phyloP scores from a whole-genome alignment of 2,888 invertebrate species.

The Euzetes globulus region DNA sequence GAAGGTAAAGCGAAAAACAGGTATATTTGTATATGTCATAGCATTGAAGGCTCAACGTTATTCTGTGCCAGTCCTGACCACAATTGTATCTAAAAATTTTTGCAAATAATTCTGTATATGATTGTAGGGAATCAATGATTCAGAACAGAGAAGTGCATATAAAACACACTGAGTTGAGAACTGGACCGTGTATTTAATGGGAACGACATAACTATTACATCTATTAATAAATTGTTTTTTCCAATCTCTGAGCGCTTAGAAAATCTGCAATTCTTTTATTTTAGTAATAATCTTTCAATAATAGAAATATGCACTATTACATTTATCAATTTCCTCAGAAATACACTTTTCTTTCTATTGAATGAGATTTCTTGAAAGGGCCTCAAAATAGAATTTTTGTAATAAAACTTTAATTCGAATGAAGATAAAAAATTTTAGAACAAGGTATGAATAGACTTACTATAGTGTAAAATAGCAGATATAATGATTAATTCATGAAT shows the following conservation, averaged over 20 bases:
- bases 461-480: neutral
- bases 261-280: neutral
- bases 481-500: constrained; percentile 6
- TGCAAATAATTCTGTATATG: constrained; percentile 14
- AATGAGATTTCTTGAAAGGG: no score
- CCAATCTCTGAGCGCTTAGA: neutral
- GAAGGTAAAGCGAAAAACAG: constrained; percentile 20
- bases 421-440: no score
- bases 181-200: neutral
- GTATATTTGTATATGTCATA: constrained; percentile 20
- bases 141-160: neutral
- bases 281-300: no score
- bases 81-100: neutral
- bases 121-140: neutral
- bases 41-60: neutral
- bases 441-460: no score
- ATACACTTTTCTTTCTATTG: no score
- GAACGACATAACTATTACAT: neutral
- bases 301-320: no score
- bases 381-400: no score
- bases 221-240: constrained; percentile 6
- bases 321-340: no score
- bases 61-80: neutral
- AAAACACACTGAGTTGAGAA: neutral
- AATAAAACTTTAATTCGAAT: no score